phyloP scores from a whole-genome alignment of 2,888 invertebrate genomes.

The Hemistola chrysoprasaria region DNA sequence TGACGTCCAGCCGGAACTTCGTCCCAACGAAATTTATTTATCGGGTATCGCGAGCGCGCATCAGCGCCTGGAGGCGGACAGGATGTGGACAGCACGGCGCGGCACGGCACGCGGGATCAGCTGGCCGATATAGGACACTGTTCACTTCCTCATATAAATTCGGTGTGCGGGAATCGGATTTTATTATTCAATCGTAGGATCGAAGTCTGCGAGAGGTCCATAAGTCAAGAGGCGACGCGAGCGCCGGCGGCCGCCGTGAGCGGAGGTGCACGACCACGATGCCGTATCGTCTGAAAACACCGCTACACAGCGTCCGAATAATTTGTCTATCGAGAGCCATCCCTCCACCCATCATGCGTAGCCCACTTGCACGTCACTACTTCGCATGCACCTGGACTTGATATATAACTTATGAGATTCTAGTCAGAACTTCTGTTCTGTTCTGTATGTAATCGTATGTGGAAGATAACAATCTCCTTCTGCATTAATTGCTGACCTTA shows the following conservation, averaged over 20 bases:
- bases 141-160: slow-evolving; percentile 81
- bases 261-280: slow-evolving; percentile 78
- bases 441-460: no score
- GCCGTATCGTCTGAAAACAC: slow-evolving; percentile 65
- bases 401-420: no score
- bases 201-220: slow-evolving; percentile 78
- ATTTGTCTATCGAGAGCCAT: slow-evolving; percentile 20
- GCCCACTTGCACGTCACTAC: slow-evolving; percentile 15
- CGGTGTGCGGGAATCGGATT: slow-evolving; percentile 79
- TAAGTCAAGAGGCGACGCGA: slow-evolving; percentile 78
- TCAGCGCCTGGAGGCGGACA: slow-evolving; percentile 59
- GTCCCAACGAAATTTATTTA: slow-evolving; percentile 55
- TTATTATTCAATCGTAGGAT: slow-evolving; percentile 81
- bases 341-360: slow-evolving; percentile 24
- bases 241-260: slow-evolving; percentile 79
- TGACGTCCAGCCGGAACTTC: slow-evolving; percentile 51
- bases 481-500: no score
- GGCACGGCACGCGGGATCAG: slow-evolving; percentile 63
- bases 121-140: slow-evolving; percentile 71
- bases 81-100: slow-evolving; percentile 34
- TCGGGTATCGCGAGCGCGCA: slow-evolving; percentile 56
- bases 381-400: no score
- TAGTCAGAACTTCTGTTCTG: no score
- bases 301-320: slow-evolving; percentile 44
- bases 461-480: no score